A percentile compares a stretch with the other conserved stretches of the same genome.
Conservation (phyloP, 2,888 invertebrate genomes). For the Polymixis lichenea region DNA sequence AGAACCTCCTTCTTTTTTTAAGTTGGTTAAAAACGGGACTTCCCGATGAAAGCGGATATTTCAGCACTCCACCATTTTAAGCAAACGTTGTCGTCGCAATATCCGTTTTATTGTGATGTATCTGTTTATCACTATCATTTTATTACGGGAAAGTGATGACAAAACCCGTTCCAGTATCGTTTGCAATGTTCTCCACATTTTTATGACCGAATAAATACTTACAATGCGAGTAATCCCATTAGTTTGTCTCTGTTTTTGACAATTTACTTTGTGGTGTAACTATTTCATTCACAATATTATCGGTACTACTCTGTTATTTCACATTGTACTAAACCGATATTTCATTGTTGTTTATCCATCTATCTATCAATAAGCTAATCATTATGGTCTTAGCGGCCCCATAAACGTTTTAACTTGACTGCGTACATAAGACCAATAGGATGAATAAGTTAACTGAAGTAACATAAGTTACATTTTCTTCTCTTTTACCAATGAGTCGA, state of each 20-base stretch:
- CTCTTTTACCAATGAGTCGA: neutral
- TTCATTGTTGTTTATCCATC: neutral
- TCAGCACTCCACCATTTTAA: neutral
- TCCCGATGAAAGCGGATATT: slow-evolving; percentile 20
- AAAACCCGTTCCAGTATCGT: neutral
- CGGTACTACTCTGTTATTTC: neutral
- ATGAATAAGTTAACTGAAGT: neutral
- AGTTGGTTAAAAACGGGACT: too few relatives aligned
- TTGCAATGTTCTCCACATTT: neutral
- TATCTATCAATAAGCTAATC: too few relatives aligned
- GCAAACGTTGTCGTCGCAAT: slow-evolving; percentile 23
- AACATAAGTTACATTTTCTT: neutral
- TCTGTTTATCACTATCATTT: slow-evolving; percentile 4
- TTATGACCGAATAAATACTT: slow-evolving; percentile 22
- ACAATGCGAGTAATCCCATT: slow-evolving; percentile 20
- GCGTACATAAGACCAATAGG: neutral
- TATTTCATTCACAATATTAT: neutral
- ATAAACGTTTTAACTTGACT: neutral
- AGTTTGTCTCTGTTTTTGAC: neutral
- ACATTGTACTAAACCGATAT: neutral
- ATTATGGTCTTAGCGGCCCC: neutral
- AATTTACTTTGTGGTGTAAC: neutral
- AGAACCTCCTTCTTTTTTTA: too few relatives aligned
- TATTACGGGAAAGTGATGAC: slow-evolving; percentile 11
- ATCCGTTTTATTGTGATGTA: slow-evolving; percentile 27